A percentile compares a stretch with the other conserved stretches of the same genome.
phyloP scores from a whole-genome alignment of 1,140 invertebrate genomes.

The Drosophila pseudoananassae region DNA sequence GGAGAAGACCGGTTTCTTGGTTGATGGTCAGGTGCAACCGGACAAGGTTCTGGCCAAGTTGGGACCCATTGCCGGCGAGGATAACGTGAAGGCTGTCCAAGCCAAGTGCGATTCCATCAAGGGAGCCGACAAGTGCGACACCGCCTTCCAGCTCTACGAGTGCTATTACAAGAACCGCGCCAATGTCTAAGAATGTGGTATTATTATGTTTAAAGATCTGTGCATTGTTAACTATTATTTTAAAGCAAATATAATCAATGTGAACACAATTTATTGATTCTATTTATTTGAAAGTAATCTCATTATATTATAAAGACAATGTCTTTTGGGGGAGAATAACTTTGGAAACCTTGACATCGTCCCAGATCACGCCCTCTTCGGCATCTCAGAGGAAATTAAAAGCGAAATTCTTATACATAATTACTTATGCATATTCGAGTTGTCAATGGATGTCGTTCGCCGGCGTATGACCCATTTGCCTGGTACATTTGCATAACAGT shows the following conservation, averaged over 20 bases:
- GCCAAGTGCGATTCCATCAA: conserved; percentile 53
- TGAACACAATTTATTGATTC: neutral
- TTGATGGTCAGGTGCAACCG: conserved; percentile 56
- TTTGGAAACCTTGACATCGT: neutral
- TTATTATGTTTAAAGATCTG: conserved; percentile 34
- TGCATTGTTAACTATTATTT: conserved; percentile 28
- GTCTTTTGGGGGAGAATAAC: neutral
- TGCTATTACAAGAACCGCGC: conserved; percentile 57
- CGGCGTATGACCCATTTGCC: conserved; percentile 43
- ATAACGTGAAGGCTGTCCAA: conserved; percentile 51
- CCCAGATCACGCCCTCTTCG: neutral
- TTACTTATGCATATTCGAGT: conserved; percentile 48
- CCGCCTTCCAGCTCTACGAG: conserved; percentile 61
- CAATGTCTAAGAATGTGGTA: conserved; percentile 26
- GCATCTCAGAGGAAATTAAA: conserved; percentile 41
- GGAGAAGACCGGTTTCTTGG: conserved; percentile 55
- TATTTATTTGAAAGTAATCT: too few relatives aligned
- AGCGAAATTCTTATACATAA: conserved; percentile 36
- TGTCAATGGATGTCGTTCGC: conserved; percentile 25
- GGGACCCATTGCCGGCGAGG: conserved; percentile 41
- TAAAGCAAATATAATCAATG: neutral
- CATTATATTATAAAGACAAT: neutral
- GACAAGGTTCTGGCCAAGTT: conserved; percentile 50
- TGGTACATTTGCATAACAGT: conserved; percentile 74
- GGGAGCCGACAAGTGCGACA: conserved; percentile 65